These are phyloP conservation scores for Plodia interpunctella DNA, from an alignment of 1,140 invertebrate genomes.

Conservation along the genomic window DNA sequence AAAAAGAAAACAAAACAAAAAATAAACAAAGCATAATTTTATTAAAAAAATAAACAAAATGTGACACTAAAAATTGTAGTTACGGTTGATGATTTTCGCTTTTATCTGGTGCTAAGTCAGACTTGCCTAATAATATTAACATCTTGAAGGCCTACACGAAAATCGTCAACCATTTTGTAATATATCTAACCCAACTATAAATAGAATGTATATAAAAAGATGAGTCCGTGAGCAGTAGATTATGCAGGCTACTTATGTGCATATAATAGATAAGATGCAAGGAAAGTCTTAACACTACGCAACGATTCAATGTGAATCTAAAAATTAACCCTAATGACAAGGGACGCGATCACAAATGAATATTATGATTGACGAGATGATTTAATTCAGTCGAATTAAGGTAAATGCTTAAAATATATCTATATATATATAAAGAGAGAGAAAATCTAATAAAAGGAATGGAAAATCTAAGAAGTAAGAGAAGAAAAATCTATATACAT, in stretches of 20 bases:
- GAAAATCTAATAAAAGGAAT: slow-evolving; percentile 63
- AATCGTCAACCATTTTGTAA: background rate
- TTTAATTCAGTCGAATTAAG: slow-evolving; percentile 54
- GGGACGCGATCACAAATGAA: slow-evolving; percentile 34
- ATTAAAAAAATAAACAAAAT: slow-evolving; percentile 64
- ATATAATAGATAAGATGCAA: slow-evolving; percentile 34
- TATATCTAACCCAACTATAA: slow-evolving; percentile 8
- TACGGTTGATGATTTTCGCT: slow-evolving; percentile 11
- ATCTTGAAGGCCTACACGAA: background rate
- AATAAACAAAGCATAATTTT: slow-evolving; percentile 34
- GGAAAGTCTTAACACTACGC: slow-evolving; percentile 39
- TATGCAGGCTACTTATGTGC: slow-evolving; percentile 58
- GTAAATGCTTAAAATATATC: slow-evolving; percentile 65
- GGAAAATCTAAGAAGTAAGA: slow-evolving; percentile 48
- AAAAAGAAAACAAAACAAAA: slow-evolving; percentile 47
- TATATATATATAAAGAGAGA: slow-evolving; percentile 42
- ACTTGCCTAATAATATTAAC: background rate
- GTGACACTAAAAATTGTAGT: slow-evolving; percentile 33
- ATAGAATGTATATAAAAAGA: slow-evolving; percentile 5
- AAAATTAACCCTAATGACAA: slow-evolving; percentile 33
- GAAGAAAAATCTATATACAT: slow-evolving; percentile 28
- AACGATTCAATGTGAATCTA: slow-evolving; percentile 42
- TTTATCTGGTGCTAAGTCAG: background rate
- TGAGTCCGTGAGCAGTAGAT: slow-evolving; percentile 13
- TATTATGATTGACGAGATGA: slow-evolving; percentile 30